Percentiles rank a stretch among this genome's conserved stretches.
Evolutionary conservation across 2,888 invertebrate species (phyloP).

Genomic region (Trichopoda pennipes): DNA sequence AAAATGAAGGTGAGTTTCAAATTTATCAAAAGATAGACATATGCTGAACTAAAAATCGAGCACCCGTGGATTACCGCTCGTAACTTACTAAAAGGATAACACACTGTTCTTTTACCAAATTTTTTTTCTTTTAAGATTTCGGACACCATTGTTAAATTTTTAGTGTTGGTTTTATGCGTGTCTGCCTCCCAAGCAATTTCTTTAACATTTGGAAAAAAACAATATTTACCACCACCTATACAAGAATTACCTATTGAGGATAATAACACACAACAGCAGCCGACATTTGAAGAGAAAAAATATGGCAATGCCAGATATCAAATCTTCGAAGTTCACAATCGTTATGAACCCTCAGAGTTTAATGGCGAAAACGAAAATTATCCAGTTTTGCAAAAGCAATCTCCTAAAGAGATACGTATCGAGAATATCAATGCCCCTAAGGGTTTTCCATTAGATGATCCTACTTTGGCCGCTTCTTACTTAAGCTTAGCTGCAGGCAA

Average conservation of each 20-base stretch:
- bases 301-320: slow-evolving; percentile 74
- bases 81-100: background rate
- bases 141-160: slow-evolving; percentile 67
- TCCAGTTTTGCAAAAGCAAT: slow-evolving; percentile 13
- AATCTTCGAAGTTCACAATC: slow-evolving; percentile 76
- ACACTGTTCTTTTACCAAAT: background rate
- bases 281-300: slow-evolving; percentile 72
- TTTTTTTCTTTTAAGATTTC: slow-evolving; percentile 55
- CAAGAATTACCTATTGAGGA: slow-evolving; percentile 57
- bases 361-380: background rate
- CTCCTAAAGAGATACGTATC: slow-evolving; percentile 68
- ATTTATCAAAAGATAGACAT: background rate
- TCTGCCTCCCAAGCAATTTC: slow-evolving; percentile 72
- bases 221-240: slow-evolving; percentile 65
- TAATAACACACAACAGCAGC: slow-evolving; percentile 39
- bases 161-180: slow-evolving; percentile 71
- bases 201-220: slow-evolving; percentile 68
- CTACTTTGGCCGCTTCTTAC: slow-evolving; percentile 71
- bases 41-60: slow-evolving; percentile 18
- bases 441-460: slow-evolving; percentile 69
- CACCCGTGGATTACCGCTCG: slow-evolving; percentile 65
- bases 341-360: slow-evolving; percentile 57
- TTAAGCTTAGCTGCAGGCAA: background rate
- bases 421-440: slow-evolving; percentile 66
- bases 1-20: slow-evolving; percentile 77